A percentile compares a stretch with the other conserved stretches of the same genome.
phyloP scores from a whole-genome alignment of 1,140 invertebrate species.

The Drosophila prosaltans region DNA sequence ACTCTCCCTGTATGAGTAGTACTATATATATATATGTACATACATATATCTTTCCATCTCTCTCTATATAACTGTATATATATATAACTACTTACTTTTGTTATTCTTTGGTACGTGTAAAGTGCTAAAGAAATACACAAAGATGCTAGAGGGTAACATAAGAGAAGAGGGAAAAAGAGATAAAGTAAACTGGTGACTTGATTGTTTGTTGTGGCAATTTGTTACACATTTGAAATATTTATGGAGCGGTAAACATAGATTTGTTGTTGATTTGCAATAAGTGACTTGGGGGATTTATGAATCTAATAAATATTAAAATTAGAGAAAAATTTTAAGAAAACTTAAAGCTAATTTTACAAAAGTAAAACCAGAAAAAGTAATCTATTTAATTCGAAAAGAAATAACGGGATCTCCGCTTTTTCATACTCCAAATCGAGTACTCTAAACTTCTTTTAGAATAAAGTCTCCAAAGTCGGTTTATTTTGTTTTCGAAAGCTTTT shows the following conservation, averaged over 20 bases:
- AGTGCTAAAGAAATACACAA: conserved; percentile 27
- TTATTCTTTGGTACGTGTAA: conserved; percentile 46
- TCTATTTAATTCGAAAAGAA: no score
- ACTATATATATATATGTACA: not conserved
- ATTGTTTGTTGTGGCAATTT: conserved; percentile 48
- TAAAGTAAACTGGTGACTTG: conserved; percentile 28
- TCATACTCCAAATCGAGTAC: no score
- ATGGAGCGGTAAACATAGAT: not conserved
- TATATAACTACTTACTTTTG: conserved; percentile 16
- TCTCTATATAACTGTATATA: not conserved
- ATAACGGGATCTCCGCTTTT: no score
- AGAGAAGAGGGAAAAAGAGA: conserved; percentile 19
- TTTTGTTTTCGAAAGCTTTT: no score
- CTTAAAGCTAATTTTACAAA: not conserved
- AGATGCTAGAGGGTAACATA: conserved; percentile 29
- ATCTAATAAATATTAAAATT: not conserved
- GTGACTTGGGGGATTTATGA: not conserved
- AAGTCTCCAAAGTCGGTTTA: no score
- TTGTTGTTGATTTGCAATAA: not conserved
- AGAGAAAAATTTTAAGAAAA: not conserved
- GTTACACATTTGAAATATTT: conserved; percentile 54
- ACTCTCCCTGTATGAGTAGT: not conserved
- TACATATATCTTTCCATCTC: not conserved
- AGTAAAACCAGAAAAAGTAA: no score
- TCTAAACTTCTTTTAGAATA: no score